A percentile compares a stretch with the other conserved stretches of the same genome.
Evolutionary conservation across 2,113 vertebrate species (phyloP).

Genomic region (Hydrochoerus hydrochaeris): DNA sequence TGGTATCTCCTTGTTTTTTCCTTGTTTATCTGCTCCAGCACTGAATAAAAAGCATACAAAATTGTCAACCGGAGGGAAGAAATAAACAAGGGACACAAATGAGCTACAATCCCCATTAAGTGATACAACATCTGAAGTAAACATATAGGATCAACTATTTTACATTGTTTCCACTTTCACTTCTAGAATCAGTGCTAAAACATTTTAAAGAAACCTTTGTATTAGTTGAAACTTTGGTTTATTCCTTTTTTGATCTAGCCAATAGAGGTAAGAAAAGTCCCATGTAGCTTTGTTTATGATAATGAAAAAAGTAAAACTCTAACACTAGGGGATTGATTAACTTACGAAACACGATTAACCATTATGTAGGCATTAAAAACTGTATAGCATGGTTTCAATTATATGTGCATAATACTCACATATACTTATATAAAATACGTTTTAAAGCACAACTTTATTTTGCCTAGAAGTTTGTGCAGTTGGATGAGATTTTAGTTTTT

Average conservation of each 20-base stretch:
- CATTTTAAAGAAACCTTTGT: neutral
- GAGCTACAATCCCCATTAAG: neutral
- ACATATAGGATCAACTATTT: neutral
- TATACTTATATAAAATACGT: neutral
- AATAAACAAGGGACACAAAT: neutral
- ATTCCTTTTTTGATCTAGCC: neutral
- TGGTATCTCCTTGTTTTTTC: neutral
- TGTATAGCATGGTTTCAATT: conserved; percentile 5
- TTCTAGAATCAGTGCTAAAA: neutral
- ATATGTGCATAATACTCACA: neutral
- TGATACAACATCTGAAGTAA: neutral
- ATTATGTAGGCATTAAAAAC: neutral
- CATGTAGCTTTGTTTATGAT: conserved; percentile 25
- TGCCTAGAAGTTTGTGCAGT: conserved; percentile 30
- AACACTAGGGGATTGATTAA: neutral
- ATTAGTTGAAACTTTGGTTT: neutral
- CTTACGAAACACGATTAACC: neutral
- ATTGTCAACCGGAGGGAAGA: neutral
- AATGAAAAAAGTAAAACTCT: conserved; percentile 18
- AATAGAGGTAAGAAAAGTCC: conserved; percentile 22
- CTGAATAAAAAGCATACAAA: neutral
- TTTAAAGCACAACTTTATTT: conserved; percentile 9
- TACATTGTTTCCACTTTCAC: conserved; percentile 31
- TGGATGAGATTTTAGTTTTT: conserved; percentile 13
- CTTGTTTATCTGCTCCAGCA: neutral